Base-by-base conservation (phyloP, 1,140 invertebrate species). In the Ctenoplectra terminalis region DNA sequence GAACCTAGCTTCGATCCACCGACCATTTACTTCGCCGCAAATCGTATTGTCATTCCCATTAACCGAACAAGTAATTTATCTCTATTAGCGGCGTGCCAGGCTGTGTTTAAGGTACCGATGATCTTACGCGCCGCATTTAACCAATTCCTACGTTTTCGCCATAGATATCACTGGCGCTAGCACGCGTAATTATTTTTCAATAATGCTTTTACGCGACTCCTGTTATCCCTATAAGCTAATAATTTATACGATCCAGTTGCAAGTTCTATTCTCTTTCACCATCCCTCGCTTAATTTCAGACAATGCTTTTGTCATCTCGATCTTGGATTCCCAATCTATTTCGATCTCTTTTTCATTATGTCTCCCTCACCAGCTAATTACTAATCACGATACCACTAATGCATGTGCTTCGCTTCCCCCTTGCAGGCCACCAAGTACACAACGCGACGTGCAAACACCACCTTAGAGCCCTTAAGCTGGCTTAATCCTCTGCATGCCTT, bases 381-480 rank as follows among this genome's bases (percentile, higher is more conserved):
- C 17, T 26, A 40, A 46, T 40, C 37, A 20, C 66, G 29, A 40
- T 29, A 23, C 5, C 46, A n/a, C 17, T 60, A 64, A 60, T 60
- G 76, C 13, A 70, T 20, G 52, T 58, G n/a, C 29, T 60, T 58
- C 46, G 15, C 26, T 9, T 61, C 2, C 8, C 7, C 7, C 9
- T 69, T 17, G 37, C 34, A 43, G 13, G 5, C 43, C 31, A 20
- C 20, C 20, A n/a, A 17, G 20, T 75, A 58, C 29, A 31, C 58
- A 6, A 31, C 20, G 23, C 20, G 79, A 81, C 31, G 61, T 40
- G 61, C 79, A 81, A 81, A 81, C 79, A 81, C 54, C 52, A 52
- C 17, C 60, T 66, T 74, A 13, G 60, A 74, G 78, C 58, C 60
- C 60, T 64, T 81, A 74, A 81, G 61, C 60, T 17, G 17, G 58